Evolutionary conservation across 2,113 vertebrate species (phyloP).

Genomic region (Capricornis sumatraensis): DNA sequence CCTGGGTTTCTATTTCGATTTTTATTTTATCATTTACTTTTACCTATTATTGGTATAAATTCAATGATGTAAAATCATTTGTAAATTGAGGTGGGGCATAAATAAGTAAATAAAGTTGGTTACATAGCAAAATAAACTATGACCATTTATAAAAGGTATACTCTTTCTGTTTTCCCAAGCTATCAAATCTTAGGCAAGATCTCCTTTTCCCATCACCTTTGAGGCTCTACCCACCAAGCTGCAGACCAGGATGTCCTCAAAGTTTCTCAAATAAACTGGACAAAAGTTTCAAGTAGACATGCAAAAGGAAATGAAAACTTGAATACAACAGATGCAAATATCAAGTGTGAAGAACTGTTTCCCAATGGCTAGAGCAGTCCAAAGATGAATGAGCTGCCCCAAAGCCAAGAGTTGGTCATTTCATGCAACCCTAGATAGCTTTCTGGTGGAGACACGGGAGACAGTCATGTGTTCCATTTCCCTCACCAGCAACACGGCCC

Average conservation of each 20-base stretch:
- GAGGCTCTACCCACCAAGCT: not conserved
- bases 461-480: not conserved
- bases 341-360: not conserved
- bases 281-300: not conserved
- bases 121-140: conserved; percentile 10
- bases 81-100: not conserved
- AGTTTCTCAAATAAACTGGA: not conserved
- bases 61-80: not conserved
- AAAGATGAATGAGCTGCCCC: not conserved
- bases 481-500: not conserved
- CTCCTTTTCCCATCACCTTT: not conserved
- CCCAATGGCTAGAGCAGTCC: not conserved
- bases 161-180: not conserved
- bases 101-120: not conserved
- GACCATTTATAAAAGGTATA: not conserved
- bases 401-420: not conserved
- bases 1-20: not conserved
- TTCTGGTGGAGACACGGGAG: not conserved
- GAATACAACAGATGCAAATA: not conserved
- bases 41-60: not conserved
- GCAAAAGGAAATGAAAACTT: not conserved
- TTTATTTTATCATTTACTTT: not conserved
- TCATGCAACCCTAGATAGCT: not conserved
- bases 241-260: not conserved
- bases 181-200: not conserved